Percentiles rank a stretch among this genome's conserved stretches.
These are phyloP conservation scores for Harpalus rubripes DNA, from an alignment of 2,888 invertebrate species.

Conservation along the genomic window DNA sequence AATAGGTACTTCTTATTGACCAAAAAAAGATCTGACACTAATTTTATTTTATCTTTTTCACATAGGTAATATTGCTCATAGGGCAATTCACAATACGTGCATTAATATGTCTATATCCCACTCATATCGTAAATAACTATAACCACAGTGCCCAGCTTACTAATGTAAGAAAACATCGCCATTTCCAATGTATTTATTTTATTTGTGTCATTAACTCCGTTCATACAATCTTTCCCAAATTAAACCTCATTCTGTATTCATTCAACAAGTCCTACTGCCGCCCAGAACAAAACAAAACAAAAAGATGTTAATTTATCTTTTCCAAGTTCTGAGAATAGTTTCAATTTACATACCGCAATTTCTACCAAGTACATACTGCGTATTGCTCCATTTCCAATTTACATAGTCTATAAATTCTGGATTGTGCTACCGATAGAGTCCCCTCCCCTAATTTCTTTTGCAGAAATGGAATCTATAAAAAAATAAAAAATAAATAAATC, in stretches of 20 bases:
- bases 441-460: too few species aligned
- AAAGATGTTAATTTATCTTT: slow-evolving; percentile 27
- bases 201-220: slow-evolving; percentile 27
- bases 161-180: background rate
- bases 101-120: too few species aligned
- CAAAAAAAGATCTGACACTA: too few species aligned
- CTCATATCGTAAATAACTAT: too few species aligned
- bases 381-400: background rate
- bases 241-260: slow-evolving; percentile 48
- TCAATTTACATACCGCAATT: slow-evolving; percentile 21
- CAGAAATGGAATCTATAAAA: too few species aligned
- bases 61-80: too few species aligned
- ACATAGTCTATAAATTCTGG: background rate
- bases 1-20: background rate
- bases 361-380: background rate
- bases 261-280: slow-evolving; percentile 33
- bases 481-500: too few species aligned
- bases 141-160: background rate
- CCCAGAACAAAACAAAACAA: slow-evolving; percentile 25
- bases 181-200: slow-evolving; percentile 12
- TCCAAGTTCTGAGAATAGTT: slow-evolving; percentile 38
- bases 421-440: too few species aligned
- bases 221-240: slow-evolving; percentile 41
- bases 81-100: too few species aligned
- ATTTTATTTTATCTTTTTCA: background rate